Conservation (phyloP, 1,140 invertebrate genomes). For the Orchestia grillus region DNA sequence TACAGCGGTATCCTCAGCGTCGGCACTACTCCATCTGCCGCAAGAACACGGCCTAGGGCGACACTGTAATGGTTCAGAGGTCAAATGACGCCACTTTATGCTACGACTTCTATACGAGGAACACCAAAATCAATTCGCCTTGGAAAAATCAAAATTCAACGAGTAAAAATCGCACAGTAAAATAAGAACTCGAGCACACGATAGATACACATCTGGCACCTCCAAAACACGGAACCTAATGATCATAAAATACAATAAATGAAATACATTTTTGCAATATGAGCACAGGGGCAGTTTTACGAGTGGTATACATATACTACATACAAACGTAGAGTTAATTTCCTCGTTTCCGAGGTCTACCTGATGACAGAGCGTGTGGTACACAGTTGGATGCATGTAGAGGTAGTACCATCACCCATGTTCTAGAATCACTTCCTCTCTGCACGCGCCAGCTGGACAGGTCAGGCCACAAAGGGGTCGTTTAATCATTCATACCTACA, state of each 20-base stretch:
- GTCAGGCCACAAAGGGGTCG: too few relatives aligned
- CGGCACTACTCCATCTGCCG: background rate
- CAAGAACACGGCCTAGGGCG: background rate
- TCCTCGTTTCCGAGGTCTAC: too few relatives aligned
- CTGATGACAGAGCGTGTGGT: too few relatives aligned
- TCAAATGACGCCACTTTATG: background rate
- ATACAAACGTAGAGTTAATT: background rate
- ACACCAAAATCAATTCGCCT: background rate
- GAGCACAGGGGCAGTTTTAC: background rate
- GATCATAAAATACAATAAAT: background rate
- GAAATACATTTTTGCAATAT: background rate
- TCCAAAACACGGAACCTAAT: background rate
- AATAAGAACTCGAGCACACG: background rate
- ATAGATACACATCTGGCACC: background rate
- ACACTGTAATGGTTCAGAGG: background rate
- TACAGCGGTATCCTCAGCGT: background rate
- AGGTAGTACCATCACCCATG: too few relatives aligned
- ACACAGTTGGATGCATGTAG: too few relatives aligned
- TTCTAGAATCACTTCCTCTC: too few relatives aligned
- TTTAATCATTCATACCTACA: too few relatives aligned
- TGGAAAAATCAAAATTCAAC: background rate
- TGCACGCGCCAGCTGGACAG: too few relatives aligned
- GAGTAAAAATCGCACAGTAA: background rate
- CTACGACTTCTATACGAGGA: background rate
- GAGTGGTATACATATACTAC: background rate